Evolutionary conservation across 1,140 invertebrate species (phyloP), one percentile per base, ranked within the genome.

Genomic region (Atta cephalotes): DNA sequence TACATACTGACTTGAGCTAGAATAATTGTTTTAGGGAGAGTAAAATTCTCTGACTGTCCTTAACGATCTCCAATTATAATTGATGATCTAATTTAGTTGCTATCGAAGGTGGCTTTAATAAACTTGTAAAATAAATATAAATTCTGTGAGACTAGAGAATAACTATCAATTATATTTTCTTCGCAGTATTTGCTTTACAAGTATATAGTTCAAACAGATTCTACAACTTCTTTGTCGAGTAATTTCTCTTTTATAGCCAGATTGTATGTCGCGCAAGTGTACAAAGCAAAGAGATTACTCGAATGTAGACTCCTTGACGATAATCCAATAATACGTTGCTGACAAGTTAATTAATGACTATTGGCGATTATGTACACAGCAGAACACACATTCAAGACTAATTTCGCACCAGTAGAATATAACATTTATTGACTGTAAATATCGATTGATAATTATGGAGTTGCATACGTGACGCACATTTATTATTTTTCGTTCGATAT

Each of bases 381-480:
- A 63, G 39, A 51, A 51, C 16, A 35, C 45, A 74, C 56, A 51
- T 51, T 76, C 25, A 63, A 76, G 80, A 84, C n/a, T 49, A 60
- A 18, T 82, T 31, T 62, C 14, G 28, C n/a, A n/a, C 5, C 7
- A 35, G 25, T 25, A 60, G 56, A 35, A 60, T 39, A n/a, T 21
- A 45, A 60, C 56, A 31, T 84, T 84, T 84, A 74, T 53, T 62
- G 39, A 35, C 21, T n/a, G 56, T 31, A 49, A 60, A 62, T 56
- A 84, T 76, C 56, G 39, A 35, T 7, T 7, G 58, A 63, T 74
- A 84, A 84, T 76, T 76, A 62, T 7, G n/a, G 49, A 35, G 28
- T 0, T 14, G 70, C 39, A 16, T 12, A 25, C 14, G 18, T 25
- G n/a, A 4, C 49, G 49, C 3, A 51, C 0, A 51, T 58, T 79